These are phyloP conservation scores for Limonius californicus DNA, from an alignment of 1,140 invertebrate species.

Conservation along the genomic window DNA sequence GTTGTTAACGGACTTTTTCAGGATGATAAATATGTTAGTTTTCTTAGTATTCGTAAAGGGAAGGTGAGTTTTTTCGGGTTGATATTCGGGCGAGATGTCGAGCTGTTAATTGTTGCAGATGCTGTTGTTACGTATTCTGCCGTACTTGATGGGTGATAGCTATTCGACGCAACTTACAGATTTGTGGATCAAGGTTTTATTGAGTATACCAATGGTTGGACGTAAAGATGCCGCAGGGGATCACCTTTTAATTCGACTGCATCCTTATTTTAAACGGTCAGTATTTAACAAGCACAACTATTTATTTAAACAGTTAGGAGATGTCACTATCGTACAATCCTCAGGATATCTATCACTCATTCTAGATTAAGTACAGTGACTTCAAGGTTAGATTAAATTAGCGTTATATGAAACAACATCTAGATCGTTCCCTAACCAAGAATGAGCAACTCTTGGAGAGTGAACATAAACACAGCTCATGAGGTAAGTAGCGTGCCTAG, in stretches of 20 bases:
- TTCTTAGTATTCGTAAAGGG: slow-evolving; percentile 69
- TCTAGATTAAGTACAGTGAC: background rate
- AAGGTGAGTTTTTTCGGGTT: slow-evolving; percentile 59
- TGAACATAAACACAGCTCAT: no score
- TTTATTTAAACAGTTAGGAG: background rate
- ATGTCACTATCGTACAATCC: no score
- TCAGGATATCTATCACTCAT: background rate
- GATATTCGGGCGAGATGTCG: background rate
- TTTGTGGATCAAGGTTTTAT: slow-evolving; percentile 40
- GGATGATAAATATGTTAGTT: slow-evolving; percentile 62
- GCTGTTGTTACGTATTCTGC: slow-evolving; percentile 56
- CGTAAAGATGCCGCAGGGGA: slow-evolving; percentile 43
- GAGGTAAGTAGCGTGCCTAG: no score
- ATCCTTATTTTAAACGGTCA: slow-evolving; percentile 44
- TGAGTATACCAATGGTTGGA: slow-evolving; percentile 42
- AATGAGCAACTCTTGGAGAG: no score
- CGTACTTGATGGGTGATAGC: slow-evolving; percentile 41
- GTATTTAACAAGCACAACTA: no score
- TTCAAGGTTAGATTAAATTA: background rate
- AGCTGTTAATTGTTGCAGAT: slow-evolving; percentile 44
- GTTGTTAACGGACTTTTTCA: slow-evolving; percentile 60
- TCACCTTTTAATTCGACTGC: slow-evolving; percentile 42
- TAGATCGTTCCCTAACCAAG: no score
- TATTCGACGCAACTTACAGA: slow-evolving; percentile 37
- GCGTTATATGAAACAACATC: no score